Evolutionary conservation across 2,888 invertebrate genomes (phyloP).

Genomic region (Fabriciana adippe): DNA sequence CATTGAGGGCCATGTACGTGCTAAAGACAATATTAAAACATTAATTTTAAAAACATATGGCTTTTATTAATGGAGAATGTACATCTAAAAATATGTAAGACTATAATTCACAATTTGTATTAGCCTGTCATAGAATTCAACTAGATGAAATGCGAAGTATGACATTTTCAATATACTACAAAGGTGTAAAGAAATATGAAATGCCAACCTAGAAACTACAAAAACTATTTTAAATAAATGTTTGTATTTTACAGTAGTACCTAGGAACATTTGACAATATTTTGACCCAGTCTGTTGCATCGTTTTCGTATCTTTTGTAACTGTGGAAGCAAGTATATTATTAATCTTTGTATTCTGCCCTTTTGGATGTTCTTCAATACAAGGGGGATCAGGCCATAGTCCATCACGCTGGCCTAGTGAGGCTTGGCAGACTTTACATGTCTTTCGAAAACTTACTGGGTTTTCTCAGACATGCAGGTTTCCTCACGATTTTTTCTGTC

Average conservation of each 20-base stretch:
- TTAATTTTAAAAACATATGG: background rate
- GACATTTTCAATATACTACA: no score
- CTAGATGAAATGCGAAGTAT: no score
- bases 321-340: slow-evolving; percentile 51
- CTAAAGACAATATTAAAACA: slow-evolving; percentile 66
- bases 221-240: background rate
- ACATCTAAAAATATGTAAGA: background rate
- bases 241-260: slow-evolving; percentile 38
- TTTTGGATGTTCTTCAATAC: no score
- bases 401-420: no score
- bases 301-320: slow-evolving; percentile 67
- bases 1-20: slow-evolving; percentile 95
- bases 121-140: background rate
- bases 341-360: background rate
- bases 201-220: background rate
- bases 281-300: slow-evolving; percentile 69
- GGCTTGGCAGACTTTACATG: no score
- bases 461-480: no score
- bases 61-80: background rate
- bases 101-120: no score
- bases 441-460: no score
- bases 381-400: no score
- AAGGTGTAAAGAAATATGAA: no score
- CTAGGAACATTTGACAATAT: slow-evolving; percentile 53
- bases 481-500: no score